Evolutionary conservation across 2,113 vertebrate genomes (phyloP), one percentile per base, ranked within the genome.

Genomic region (Dasyornis broadbenti): DNA sequence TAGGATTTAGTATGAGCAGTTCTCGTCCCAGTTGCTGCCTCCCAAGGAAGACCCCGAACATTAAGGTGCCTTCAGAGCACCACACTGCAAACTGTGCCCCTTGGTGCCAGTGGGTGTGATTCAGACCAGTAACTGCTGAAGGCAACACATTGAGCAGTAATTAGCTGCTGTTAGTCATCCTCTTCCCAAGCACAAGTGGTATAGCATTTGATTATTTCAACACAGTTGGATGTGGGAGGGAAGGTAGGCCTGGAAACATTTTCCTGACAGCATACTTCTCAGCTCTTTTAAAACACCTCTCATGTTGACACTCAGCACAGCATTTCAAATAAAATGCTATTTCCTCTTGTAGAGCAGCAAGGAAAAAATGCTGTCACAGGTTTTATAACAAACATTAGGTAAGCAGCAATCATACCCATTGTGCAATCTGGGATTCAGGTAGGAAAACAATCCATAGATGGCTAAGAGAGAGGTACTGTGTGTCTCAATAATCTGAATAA

Each of bases 151-250:
- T 92, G 94, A 96, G 93, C 92, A 81, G 93, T 72, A 94, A 93
- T 96, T 87, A 95, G 90, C 91, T 94, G 77, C 78, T 95, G 82
- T 94, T 97, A 93, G 92, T 97, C 97, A 97, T 92, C 82, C 56
- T 91, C 85, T 95, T 96, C 86, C 88, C 90, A 89, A 86, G 94
- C 8, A 65, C 3, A 8, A 94, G 94, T 85, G 85, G 56, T 40
- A 79, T 30, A 86, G 89, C 54, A 19, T 85, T 91, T 84, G 94
- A 92, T 96, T 93, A 92, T 95, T 97, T 97, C 97, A 89, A 94
- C 95, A 97, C 90, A 78, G 92, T 96, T 82, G 91, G 92, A 94
- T 94, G 95, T 97, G 86, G 97, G 95, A 95, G 89, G 71, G 93
- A 94, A 96, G 85, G 96, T 92, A 91, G 90, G 89, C 89, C 91